Evolutionary conservation across 2,797 vertebrate genomes (phyloP).

Genomic region (Glossophaga mutica): DNA sequence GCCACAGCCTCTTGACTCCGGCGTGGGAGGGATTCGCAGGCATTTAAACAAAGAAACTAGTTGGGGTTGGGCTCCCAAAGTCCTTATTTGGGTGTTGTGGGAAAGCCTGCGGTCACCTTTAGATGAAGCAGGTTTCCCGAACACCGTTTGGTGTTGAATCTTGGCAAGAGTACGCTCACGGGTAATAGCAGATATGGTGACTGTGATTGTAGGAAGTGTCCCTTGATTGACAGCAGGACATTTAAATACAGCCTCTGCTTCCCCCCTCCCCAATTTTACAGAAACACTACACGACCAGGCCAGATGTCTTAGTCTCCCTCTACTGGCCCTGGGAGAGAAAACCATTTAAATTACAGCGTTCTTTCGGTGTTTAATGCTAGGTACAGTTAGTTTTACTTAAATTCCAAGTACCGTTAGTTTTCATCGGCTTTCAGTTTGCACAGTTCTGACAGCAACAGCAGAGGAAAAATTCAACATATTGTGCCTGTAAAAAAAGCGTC

Average conservation of each 20-base stretch:
- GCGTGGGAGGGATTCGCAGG: slow-evolving; percentile 77
- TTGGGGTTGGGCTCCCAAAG: slow-evolving; percentile 74
- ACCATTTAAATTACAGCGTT: slow-evolving; percentile 22
- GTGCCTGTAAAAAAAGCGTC: neutral
- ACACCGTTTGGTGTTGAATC: slow-evolving; percentile 43
- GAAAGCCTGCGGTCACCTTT: slow-evolving; percentile 71
- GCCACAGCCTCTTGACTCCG: slow-evolving; percentile 71
- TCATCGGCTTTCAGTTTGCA: neutral
- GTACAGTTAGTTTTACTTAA: slow-evolving; percentile 40
- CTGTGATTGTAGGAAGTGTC: slow-evolving; percentile 83
- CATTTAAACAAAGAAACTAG: slow-evolving; percentile 88
- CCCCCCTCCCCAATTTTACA: slow-evolving; percentile 77
- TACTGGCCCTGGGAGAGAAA: slow-evolving; percentile 71
- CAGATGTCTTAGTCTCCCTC: slow-evolving; percentile 76
- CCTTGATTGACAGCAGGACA: slow-evolving; percentile 93
- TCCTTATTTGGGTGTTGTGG: slow-evolving; percentile 72
- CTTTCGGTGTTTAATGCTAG: neutral
- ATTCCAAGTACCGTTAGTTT: slow-evolving; percentile 39
- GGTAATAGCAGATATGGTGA: slow-evolving; percentile 64
- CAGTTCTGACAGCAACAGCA: neutral
- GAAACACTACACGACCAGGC: slow-evolving; percentile 72
- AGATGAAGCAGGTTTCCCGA: slow-evolving; percentile 55
- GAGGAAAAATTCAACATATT: neutral
- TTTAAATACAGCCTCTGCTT: slow-evolving; percentile 90
- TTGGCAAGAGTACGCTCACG: slow-evolving; percentile 51